Evolutionary conservation across 2,888 invertebrate genomes (phyloP).

Genomic region (Hirtodrosophila confusa): DNA sequence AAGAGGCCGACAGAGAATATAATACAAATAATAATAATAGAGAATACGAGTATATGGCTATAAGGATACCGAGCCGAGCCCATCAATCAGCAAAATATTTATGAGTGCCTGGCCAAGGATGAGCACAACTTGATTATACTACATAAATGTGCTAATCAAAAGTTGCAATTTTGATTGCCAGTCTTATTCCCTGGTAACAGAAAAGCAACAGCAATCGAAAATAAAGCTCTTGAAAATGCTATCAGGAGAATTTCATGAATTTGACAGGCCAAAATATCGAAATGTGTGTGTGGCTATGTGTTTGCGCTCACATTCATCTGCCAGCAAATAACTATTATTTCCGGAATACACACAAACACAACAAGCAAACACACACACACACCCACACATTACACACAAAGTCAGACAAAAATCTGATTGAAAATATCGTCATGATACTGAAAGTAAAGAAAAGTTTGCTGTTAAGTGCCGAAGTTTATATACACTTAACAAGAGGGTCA

Average conservation of each 20-base stretch:
- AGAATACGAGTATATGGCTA: conserved; percentile 11
- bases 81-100: conserved; percentile 66
- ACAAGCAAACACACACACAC: background rate
- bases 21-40: conserved; percentile 38
- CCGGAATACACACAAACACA: conserved; percentile 20
- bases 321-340: conserved; percentile 68
- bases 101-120: conserved; percentile 33
- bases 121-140: conserved; percentile 62
- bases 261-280: conserved; percentile 19
- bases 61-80: conserved; percentile 11
- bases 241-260: conserved; percentile 56
- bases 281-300: conserved; percentile 11
- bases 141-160: conserved; percentile 70
- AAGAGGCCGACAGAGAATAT: conserved; percentile 36
- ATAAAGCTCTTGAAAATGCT: conserved; percentile 30
- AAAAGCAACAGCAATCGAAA: conserved; percentile 7
- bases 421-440: conserved; percentile 37
- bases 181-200: conserved; percentile 29
- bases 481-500: conserved; percentile 35
- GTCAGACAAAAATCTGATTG: conserved; percentile 59
- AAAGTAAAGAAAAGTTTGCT: conserved; percentile 17
- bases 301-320: conserved; percentile 55
- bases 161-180: conserved; percentile 55
- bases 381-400: conserved; percentile 24
- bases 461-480: conserved; percentile 9